Evolutionary conservation across 2,888 invertebrate genomes (phyloP), one percentile per base, ranked within the genome.

Genomic region (Cerastoderma edule): DNA sequence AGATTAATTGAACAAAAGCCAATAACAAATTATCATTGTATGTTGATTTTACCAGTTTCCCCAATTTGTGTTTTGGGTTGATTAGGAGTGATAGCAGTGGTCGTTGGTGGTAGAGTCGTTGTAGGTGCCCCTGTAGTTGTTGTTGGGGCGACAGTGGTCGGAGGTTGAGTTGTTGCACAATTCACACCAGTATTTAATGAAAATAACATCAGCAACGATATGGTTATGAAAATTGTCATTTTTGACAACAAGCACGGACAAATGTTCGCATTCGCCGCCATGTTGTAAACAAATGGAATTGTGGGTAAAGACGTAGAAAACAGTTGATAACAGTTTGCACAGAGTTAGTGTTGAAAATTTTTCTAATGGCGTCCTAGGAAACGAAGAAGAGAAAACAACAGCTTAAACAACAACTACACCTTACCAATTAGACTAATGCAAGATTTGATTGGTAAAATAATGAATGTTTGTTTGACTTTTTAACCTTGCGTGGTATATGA

Each of bases 191-290:
- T 60, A 27, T 53, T 22, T 6, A 54, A 13, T 33, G 6, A 24
- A 22, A 67, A 44, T 24, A 67, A 24, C 16, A 60, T 24, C 0
- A 67, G n/a, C 28, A 33, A 10, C 16, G 24, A 66, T 32, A 77
- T 30, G 35, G 69, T 10, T 8, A 27, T 53, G 27, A 67, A 54
- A 60, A 53, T 56, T 28, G 32, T 30, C 60, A 68, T 57, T 53
- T 28, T 28, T 44, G 53, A 30, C 32, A 60, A 75, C 74, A 75
- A 72, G 74, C 64, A 60, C 74, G 65, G 57, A 78, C 74, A 72
- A 67, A 67, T 75, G 57, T 75, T 72, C 75, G 69, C 68, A 72
- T 75, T 77, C 68, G 72, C 80, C 73, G 80, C 80, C 80, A 80
- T 80, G 73, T 66, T 80, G 75, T 75, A 77, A 56, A 80, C 73